These are phyloP conservation scores for Petroica traversi DNA, from an alignment of 2,113 vertebrate species.

Conservation along the genomic window DNA sequence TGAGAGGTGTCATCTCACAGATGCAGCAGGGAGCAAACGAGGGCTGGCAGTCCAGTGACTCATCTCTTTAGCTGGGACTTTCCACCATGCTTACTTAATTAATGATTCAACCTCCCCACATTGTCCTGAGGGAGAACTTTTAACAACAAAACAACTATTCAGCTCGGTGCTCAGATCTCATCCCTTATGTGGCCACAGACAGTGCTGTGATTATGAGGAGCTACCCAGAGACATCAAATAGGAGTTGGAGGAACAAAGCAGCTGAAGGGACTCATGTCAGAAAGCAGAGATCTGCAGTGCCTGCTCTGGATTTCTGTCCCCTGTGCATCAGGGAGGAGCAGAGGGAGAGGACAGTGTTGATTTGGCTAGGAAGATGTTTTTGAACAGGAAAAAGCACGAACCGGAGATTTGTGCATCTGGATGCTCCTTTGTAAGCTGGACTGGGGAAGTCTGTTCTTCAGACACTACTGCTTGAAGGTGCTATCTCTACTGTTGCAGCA, in stretches of 20 bases:
- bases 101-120: conserved; percentile 23
- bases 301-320: not conserved
- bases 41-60: conserved; percentile 27
- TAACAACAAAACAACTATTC: not conserved
- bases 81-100: conserved; percentile 41
- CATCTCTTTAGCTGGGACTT: conserved; percentile 43
- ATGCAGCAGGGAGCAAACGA: not conserved
- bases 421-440: not conserved
- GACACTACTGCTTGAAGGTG: not conserved
- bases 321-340: not conserved
- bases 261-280: not conserved
- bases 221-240: not conserved
- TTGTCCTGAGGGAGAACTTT: conserved; percentile 8
- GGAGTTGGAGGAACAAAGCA: not conserved
- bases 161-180: not conserved
- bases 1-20: not conserved
- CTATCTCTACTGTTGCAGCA: not conserved
- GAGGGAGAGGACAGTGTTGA: not conserved
- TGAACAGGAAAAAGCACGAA: not conserved
- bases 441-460: not conserved
- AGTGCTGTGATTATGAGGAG: not conserved
- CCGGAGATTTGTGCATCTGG: not conserved
- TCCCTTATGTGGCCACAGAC: not conserved
- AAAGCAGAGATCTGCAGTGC: not conserved
- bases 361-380: not conserved